Evolutionary conservation across 2,113 vertebrate species (phyloP).

Genomic region (Noturus placidus): DNA sequence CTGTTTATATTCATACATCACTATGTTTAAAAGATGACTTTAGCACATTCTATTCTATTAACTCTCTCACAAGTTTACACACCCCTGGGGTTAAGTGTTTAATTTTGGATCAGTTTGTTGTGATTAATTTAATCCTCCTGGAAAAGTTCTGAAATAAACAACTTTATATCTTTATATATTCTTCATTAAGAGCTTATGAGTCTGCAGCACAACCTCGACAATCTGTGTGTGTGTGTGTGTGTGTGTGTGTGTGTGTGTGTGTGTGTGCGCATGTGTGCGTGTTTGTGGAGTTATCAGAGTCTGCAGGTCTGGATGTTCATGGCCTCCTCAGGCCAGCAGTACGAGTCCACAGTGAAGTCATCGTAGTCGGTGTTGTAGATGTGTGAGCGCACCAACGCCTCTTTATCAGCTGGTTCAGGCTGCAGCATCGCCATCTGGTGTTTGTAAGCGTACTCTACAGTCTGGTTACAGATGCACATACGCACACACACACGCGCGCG

Average conservation of each 20-base stretch:
- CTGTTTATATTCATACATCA: neutral
- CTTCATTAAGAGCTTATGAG: neutral
- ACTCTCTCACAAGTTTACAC: neutral
- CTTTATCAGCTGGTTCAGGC: slow-evolving; percentile 87
- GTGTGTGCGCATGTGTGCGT: slow-evolving; percentile 33
- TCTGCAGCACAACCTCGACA: neutral
- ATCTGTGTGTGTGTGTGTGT: neutral
- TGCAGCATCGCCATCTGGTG: slow-evolving; percentile 80
- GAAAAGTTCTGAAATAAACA: neutral
- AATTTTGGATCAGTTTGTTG: neutral
- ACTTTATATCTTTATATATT: neutral
- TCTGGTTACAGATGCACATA: slow-evolving; percentile 63
- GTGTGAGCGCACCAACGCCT: slow-evolving; percentile 79
- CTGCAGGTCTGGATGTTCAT: slow-evolving; percentile 84
- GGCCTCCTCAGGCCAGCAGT: slow-evolving; percentile 84
- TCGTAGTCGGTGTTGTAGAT: slow-evolving; percentile 85
- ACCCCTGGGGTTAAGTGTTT: neutral
- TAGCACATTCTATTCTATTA: slow-evolving; percentile 8
- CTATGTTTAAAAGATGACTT: neutral
- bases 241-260: neutral
- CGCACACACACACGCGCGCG: neutral
- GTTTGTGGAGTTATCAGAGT: slow-evolving; percentile 60
- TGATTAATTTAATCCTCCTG: neutral
- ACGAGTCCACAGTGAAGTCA: slow-evolving; percentile 81
- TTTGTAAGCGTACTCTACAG: slow-evolving; percentile 84